These are phyloP conservation scores for Parascotia fuliginaria DNA, from an alignment of 2,888 invertebrate species.

Conservation along the genomic window DNA sequence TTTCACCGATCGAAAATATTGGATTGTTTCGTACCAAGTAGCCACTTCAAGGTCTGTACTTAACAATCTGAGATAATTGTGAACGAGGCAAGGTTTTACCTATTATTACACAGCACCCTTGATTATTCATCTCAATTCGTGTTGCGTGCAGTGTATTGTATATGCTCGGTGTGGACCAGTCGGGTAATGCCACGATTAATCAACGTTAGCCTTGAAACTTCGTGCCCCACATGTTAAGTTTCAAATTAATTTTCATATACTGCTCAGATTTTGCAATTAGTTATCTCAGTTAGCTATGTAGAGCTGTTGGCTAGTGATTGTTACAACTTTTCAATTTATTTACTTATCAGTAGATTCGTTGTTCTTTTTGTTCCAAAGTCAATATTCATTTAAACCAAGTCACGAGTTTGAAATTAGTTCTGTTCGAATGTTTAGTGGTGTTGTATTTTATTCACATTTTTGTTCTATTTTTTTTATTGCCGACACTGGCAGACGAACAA, in stretches of 20 bases:
- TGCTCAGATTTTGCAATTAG: slow-evolving; percentile 48
- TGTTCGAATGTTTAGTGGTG: neutral
- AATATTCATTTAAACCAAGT: slow-evolving; percentile 1
- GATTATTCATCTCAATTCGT: slow-evolving; percentile 52
- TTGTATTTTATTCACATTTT: neutral
- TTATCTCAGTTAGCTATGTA: slow-evolving; percentile 22
- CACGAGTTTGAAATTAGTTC: slow-evolving; percentile 1
- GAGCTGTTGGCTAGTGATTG: neutral
- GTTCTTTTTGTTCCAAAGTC: slow-evolving; percentile 3
- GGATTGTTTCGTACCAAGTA: slow-evolving; percentile 3
- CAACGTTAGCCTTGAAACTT: slow-evolving; percentile 64
- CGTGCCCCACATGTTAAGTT: slow-evolving; percentile 60
- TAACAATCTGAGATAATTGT: slow-evolving; percentile 23
- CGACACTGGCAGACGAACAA: no score
- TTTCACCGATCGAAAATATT: no score
- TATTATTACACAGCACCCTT: slow-evolving; percentile 45
- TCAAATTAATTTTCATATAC: slow-evolving; percentile 57
- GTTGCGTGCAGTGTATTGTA: slow-evolving; percentile 43
- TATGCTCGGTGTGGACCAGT: slow-evolving; percentile 29
- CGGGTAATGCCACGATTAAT: slow-evolving; percentile 66
- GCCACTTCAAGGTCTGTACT: slow-evolving; percentile 16
- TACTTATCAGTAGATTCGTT: neutral
- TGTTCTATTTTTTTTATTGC: no score
- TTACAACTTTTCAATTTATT: slow-evolving; percentile 2
- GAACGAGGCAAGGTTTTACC: slow-evolving; percentile 44